Evolutionary conservation across 53 echinoderm and acorn worm genomes (phyloP), one percentile per base, ranked within the genome.

Genomic region (Paracentrotus lividus): DNA sequence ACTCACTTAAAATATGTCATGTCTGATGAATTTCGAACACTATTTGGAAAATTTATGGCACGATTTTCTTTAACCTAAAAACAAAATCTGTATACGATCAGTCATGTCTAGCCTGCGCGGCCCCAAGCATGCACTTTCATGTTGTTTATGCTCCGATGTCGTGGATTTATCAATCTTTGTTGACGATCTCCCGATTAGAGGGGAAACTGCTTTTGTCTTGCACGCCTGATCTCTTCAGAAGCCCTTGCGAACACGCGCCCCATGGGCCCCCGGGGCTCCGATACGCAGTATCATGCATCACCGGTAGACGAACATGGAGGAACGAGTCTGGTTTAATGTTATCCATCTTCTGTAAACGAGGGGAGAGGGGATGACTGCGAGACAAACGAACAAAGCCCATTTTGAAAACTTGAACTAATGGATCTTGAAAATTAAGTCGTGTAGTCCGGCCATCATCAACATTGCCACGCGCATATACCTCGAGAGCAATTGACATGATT

Each of bases 121-220:
- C 67, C 15, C 3, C 57, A 20, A 15, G 36, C 40, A 2, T 81
- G 81, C 47, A 81, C 45, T 81, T 81, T 47, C 81, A 47, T 45
- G 47, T 47, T 47, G 81, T 81, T 47, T 27, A 47, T 31, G 86
- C 44, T 89, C 65, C 18, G 60, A 61, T 58, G 61, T 43, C 43
- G 44, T n/a, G n/a, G 6, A 14, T 60, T 89, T 42, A 89, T 61
- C 43, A 58, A 44, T 61, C 56, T 89, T 61, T 44, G 65, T 64
- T 89, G 89, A 89, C 61, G 61, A 65, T 59, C 44, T 58, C 43
- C 42, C 64, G 42, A 89, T 61, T 89, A 89, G 42, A 44, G 33
- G 44, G 60, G 42, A 89, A 89, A 89, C 89, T 89, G 89, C 89
- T 89, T 89, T 89, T 89, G 89, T 89, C 89, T 89, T n/a, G 89